Conservation (phyloP, 1,140 invertebrate genomes). For the Varroa destructor region DNA sequence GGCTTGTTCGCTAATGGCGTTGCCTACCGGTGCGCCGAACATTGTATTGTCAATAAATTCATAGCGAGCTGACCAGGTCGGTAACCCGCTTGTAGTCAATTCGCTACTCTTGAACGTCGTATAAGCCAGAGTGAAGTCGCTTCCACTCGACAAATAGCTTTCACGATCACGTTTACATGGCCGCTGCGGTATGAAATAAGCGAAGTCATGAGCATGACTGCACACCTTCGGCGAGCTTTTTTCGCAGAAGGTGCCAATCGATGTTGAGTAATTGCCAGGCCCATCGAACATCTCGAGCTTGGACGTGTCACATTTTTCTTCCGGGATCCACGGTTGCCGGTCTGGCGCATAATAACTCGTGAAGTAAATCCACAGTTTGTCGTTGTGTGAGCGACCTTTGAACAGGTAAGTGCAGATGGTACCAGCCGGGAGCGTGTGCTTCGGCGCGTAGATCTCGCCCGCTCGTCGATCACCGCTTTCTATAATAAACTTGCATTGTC, state of each 20-base stretch:
- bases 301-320: constrained; percentile 16
- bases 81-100: constrained; percentile 2
- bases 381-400: constrained; percentile 60
- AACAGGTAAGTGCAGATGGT: constrained; percentile 78
- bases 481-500: constrained; percentile 21
- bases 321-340: constrained; percentile 17
- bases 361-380: constrained; percentile 27
- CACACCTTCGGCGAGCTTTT: constrained; percentile 7
- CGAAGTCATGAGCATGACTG: constrained; percentile 18
- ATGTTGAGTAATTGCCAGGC: constrained; percentile 14
- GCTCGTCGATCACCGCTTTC: constrained; percentile 14
- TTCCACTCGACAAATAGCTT: constrained; percentile 22
- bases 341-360: constrained; percentile 23
- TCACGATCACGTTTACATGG: constrained; percentile 17
- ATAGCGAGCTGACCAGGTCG: constrained; percentile 15
- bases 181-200: constrained; percentile 18
- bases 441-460: constrained; percentile 17
- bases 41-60: constrained; percentile 26
- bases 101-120: constrained; percentile 20
- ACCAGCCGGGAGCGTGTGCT: constrained; percentile 50
- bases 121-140: constrained; percentile 22
- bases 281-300: constrained; percentile 19
- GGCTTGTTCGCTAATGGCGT: not conserved
- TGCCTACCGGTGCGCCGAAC: constrained; percentile 14
- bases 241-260: constrained; percentile 19